Evolutionary conservation across 2,113 vertebrate species (phyloP), one percentile per base, ranked within the genome.

Genomic region (Tauraco erythrolophus): DNA sequence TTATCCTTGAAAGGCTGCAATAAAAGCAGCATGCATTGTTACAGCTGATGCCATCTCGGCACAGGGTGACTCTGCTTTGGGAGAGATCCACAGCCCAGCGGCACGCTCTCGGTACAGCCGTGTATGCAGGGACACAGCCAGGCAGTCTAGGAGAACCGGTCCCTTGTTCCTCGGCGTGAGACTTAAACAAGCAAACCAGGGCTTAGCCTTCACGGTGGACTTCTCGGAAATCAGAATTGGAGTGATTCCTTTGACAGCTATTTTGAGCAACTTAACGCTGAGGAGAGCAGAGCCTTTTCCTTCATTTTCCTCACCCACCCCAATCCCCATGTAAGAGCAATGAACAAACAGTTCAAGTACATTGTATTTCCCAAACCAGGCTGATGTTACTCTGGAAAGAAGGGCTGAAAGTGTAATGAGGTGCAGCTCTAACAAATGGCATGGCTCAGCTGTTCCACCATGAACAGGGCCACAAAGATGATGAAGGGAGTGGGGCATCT

Each of bases 41-140:
- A 24, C 27, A 54, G n/a, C 60, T 64, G 46, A 14, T 53, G 33
- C 45, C 33, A 10, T 28, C 33, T 51, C 13, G 19, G 18, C 28
- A 33, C 30, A 19, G 33, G 15, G 33, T 28, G 28, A 51, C 19
- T 60, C 8, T 18, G 3, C 39, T 61, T 30, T 0, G 2, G 39
- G n/a, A 30, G 31, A 41, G 33, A 17, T n/a, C 22, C 28, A 4
- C 35, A 50, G 31, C 33, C 13, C 27, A 31, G 50, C 33, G 2
- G 25, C 13, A 2, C 16, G 14, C 19, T 21, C 1, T 0, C 2
- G 3, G 35, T 23, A 11, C 31, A n/a, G 21, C 19, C 4, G 3
- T 6, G 41, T 41, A 6, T 4, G 25, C 51, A 8, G 18, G 64
- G 43, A 7, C 9, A 28, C 27, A 37, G 27, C 25, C n/a, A 16